These are phyloP conservation scores for Adoxophyes honmai DNA, from an alignment of 1,140 invertebrate species.

Conservation along the genomic window DNA sequence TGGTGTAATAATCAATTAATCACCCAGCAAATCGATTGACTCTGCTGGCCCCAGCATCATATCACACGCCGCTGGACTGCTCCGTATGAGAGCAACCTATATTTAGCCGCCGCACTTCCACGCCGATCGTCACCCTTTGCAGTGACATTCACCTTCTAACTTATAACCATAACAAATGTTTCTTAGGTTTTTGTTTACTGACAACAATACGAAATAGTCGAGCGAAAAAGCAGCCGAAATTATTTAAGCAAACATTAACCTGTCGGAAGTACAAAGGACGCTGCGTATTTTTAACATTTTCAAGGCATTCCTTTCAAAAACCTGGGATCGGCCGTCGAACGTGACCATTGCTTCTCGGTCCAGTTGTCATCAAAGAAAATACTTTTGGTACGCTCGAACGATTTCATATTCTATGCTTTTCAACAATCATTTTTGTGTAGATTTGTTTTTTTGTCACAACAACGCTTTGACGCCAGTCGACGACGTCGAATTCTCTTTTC, in stretches of 20 bases:
- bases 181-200: not conserved
- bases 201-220: no score
- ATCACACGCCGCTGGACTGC: constrained; percentile 55
- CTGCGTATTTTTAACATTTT: not conserved
- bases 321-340: not conserved
- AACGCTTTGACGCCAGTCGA: not conserved
- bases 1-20: constrained; percentile 49
- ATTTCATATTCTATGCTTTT: constrained; percentile 13
- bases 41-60: constrained; percentile 48
- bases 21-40: constrained; percentile 52
- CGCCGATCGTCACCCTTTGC: constrained; percentile 37
- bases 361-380: constrained; percentile 37
- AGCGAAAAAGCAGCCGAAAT: no score
- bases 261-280: not conserved
- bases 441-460: not conserved
- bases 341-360: constrained; percentile 36
- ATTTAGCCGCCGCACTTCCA: constrained; percentile 50
- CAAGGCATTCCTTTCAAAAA: not conserved
- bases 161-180: constrained; percentile 16
- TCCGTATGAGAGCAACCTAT: constrained; percentile 47
- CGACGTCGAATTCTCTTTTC: no score
- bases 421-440: constrained; percentile 6
- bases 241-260: no score
- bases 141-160: constrained; percentile 34
- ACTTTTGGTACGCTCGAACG: constrained; percentile 44